These are phyloP conservation scores for Tychaedon coryphoeus DNA, from an alignment of 2,113 vertebrate genomes.

Conservation along the genomic window DNA sequence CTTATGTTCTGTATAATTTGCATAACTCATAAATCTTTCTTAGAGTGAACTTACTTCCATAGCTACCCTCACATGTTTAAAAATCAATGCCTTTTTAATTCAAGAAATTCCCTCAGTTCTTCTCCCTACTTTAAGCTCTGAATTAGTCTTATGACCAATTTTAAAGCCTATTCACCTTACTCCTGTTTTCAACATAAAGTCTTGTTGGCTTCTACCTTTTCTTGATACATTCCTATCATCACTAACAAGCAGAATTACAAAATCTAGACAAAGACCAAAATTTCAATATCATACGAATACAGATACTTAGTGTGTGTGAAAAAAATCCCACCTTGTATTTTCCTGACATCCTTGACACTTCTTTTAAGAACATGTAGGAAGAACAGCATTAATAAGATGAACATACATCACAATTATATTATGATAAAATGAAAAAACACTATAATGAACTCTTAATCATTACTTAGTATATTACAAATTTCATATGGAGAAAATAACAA, in stretches of 20 bases:
- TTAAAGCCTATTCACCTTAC: neutral
- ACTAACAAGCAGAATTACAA: neutral
- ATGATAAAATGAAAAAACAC: constrained; percentile 54
- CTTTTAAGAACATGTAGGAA: constrained; percentile 32
- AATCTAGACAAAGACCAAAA: neutral
- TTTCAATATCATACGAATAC: neutral
- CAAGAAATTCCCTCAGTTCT: neutral
- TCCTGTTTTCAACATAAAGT: neutral
- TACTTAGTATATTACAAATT: constrained; percentile 68
- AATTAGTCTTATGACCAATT: neutral
- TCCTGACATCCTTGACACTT: constrained; percentile 1
- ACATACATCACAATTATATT: constrained; percentile 62
- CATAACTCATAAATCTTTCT: neutral
- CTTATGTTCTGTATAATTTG: neutral
- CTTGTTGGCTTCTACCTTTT: neutral
- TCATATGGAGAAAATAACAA: constrained; percentile 65
- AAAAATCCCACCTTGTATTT: neutral
- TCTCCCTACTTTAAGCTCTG: neutral
- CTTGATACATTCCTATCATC: neutral
- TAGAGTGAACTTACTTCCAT: neutral
- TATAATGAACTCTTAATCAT: constrained; percentile 68
- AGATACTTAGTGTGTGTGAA: neutral
- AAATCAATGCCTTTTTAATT: neutral
- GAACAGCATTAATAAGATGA: constrained; percentile 44
- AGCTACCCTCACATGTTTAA: neutral